Conservation (phyloP, 2,888 invertebrate species). For the Drosophila conformis region DNA sequence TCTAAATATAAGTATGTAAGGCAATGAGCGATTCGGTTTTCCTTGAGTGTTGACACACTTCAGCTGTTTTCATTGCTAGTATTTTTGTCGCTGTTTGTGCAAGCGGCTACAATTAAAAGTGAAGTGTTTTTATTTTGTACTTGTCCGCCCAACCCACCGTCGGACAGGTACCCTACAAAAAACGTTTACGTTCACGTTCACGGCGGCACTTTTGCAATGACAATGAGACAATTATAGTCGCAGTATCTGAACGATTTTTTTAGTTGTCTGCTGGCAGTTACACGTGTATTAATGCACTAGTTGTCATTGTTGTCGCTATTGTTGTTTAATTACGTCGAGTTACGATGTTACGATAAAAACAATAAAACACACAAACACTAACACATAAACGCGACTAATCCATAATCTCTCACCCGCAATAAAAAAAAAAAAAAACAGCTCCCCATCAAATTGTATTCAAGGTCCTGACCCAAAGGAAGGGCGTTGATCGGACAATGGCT, state of each 20-base stretch:
- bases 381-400: conserved; percentile 11
- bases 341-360: conserved; percentile 43
- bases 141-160: conserved; percentile 2
- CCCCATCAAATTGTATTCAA: conserved; percentile 26
- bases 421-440: background rate
- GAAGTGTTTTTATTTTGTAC: conserved; percentile 20
- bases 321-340: conserved; percentile 54
- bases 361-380: conserved; percentile 8
- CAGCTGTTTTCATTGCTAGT: conserved; percentile 19
- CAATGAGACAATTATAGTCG: conserved; percentile 64
- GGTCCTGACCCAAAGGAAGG: conserved; percentile 24
- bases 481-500: conserved; percentile 38
- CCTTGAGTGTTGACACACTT: conserved; percentile 59
- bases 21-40: conserved; percentile 24
- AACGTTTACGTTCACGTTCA: conserved; percentile 13
- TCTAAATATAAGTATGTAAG: conserved; percentile 33
- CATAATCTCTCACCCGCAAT: conserved; percentile 15
- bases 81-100: conserved; percentile 6
- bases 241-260: conserved; percentile 45
- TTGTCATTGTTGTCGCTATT: conserved; percentile 54
- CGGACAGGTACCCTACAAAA: conserved; percentile 10
- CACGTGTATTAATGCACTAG: conserved; percentile 57
- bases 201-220: conserved; percentile 49
- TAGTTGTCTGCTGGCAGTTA: conserved; percentile 56
- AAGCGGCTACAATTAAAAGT: conserved; percentile 34